Percentiles rank a stretch among this genome's conserved stretches.
These are phyloP conservation scores for Hemibagrus wyckioides DNA, from an alignment of 2,113 vertebrate genomes.

Conservation along the genomic window DNA sequence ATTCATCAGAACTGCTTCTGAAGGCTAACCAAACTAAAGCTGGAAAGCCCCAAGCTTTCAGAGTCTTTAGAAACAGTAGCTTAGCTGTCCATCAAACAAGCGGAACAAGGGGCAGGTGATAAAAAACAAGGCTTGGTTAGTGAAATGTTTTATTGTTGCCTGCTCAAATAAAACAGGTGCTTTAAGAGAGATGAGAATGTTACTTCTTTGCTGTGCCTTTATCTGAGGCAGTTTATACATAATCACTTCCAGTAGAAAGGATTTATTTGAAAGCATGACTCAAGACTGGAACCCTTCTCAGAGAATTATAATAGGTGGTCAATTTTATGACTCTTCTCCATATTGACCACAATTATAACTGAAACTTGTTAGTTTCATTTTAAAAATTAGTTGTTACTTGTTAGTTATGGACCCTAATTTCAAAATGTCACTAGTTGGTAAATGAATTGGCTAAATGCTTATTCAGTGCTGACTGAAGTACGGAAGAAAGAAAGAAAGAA, in stretches of 20 bases:
- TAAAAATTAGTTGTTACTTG: too few species aligned
- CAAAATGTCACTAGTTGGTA: neutral
- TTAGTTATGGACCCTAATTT: neutral
- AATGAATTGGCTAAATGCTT: neutral
- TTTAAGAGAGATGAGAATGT: neutral
- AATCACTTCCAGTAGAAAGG: neutral
- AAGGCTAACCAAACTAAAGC: neutral
- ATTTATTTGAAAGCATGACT: neutral
- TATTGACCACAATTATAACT: neutral
- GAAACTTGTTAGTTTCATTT: neutral
- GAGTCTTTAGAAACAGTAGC: neutral
- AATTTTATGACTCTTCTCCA: neutral
- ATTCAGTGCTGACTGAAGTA: neutral
- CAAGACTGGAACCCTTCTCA: neutral
- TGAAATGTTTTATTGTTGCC: neutral
- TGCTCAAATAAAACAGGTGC: neutral
- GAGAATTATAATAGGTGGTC: neutral
- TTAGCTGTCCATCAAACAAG: neutral
- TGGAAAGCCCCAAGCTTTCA: conserved; percentile 17
- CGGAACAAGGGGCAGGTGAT: too few species aligned
- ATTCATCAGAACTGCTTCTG: neutral
- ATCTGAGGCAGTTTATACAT: neutral
- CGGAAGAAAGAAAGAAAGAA: neutral
- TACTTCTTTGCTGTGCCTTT: neutral
- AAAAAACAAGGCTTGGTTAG: neutral